A percentile compares a stretch with the other conserved stretches of the same genome.
phyloP scores from a whole-genome alignment of 2,113 vertebrate genomes.

The Falcunculus frontatus region DNA sequence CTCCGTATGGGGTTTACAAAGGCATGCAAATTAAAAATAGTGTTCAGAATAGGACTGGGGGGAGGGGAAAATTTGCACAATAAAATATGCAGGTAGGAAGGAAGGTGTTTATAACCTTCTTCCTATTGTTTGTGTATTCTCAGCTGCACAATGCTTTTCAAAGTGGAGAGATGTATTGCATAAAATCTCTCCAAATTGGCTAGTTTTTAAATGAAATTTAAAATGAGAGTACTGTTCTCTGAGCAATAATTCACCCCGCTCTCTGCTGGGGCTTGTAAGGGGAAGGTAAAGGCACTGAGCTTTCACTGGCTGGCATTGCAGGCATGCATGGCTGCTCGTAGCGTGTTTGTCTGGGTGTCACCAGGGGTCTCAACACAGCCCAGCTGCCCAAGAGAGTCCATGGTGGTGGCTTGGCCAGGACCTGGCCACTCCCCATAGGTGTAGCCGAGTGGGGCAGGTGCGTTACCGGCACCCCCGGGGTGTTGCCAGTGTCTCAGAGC shows the following conservation, averaged over 20 bases:
- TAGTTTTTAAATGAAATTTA: constrained; percentile 27
- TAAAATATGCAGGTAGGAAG: constrained; percentile 12
- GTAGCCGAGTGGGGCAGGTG: fast-evolving
- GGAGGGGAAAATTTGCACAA: constrained; percentile 35
- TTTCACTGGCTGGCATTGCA: not conserved
- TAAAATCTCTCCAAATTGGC: not conserved
- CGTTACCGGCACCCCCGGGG: fast-evolving
- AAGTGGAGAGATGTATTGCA: not conserved
- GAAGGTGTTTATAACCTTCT: constrained; percentile 49
- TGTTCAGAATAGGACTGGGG: constrained; percentile 27
- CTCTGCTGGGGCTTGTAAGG: not conserved
- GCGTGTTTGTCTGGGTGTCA: fast-evolving
- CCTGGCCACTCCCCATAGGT: fast-evolving
- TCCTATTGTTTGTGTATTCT: constrained; percentile 34
- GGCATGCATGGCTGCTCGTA: fast-evolving
- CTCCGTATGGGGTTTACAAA: constrained; percentile 45
- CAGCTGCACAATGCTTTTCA: constrained; percentile 32
- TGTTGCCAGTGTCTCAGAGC: fast-evolving
- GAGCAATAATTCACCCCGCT: not conserved
- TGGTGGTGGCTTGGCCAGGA: not conserved
- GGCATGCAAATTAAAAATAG: constrained; percentile 56
- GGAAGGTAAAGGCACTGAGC: not conserved
- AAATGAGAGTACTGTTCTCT: not conserved
- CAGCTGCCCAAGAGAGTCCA: not conserved
- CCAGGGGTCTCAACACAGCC: fast-evolving